A percentile compares a stretch with the other conserved stretches of the same genome.
Conservation (phyloP, 2,113 vertebrate species). For the Corythoichthys haematopterus region DNA sequence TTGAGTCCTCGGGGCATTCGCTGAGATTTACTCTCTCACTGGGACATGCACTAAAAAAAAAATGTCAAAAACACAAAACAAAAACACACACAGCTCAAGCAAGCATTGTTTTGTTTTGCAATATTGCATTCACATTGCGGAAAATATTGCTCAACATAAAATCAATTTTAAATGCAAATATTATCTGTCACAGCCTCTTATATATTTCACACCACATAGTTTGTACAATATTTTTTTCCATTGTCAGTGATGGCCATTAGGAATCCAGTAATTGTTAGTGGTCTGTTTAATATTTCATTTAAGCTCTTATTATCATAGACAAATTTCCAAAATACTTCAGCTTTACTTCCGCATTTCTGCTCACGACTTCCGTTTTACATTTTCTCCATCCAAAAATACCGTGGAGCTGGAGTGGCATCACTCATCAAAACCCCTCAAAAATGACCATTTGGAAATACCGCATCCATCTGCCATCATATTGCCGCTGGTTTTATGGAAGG, state of each 20-base stretch:
- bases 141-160: not conserved
- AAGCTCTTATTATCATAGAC: too few species aligned
- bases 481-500: too few species aligned
- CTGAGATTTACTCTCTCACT: constrained; percentile 6
- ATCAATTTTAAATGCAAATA: not conserved
- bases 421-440: too few species aligned
- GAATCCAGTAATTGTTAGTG: not conserved
- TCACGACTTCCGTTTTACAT: too few species aligned
- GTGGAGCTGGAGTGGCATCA: too few species aligned
- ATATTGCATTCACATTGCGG: not conserved
- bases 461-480: too few species aligned
- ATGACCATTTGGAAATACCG: too few species aligned
- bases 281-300: not conserved
- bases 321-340: too few species aligned
- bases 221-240: not conserved
- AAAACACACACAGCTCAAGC: not conserved
- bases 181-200: not conserved
- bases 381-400: too few species aligned
- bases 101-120: not conserved
- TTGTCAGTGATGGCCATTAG: not conserved
- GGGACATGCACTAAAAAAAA: not conserved
- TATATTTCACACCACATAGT: not conserved
- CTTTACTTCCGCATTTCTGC: too few species aligned
- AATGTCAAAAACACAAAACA: not conserved
- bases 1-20: constrained; percentile 15